A percentile compares a stretch with the other conserved stretches of the same genome.
These are phyloP conservation scores for Mylabris sibirica DNA, from an alignment of 2,888 invertebrate genomes.

Conservation along the genomic window DNA sequence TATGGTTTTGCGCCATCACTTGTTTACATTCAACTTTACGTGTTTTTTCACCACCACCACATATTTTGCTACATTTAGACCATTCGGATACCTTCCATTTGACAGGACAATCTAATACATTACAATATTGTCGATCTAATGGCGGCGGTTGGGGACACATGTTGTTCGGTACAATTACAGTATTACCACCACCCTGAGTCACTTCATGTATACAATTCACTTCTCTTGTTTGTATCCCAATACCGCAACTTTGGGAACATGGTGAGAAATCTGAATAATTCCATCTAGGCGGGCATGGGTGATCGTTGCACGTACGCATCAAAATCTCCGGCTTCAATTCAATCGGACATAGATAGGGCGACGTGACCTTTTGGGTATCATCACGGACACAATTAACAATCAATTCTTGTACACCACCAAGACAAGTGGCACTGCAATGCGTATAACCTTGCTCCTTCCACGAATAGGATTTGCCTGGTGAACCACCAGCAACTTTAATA, in stretches of 20 bases:
- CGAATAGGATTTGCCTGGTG: conserved; percentile 80
- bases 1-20: conserved; percentile 91
- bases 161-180: conserved; percentile 90
- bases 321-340: conserved; percentile 89
- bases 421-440: conserved; percentile 92
- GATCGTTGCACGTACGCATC: conserved; percentile 91
- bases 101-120: conserved; percentile 91
- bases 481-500: conserved; percentile 45
- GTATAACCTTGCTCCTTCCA: conserved; percentile 92
- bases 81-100: conserved; percentile 88
- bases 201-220: conserved; percentile 89
- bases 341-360: conserved; percentile 85
- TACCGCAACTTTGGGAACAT: conserved; percentile 93
- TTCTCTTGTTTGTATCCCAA: conserved; percentile 90
- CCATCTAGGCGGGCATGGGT: conserved; percentile 95
- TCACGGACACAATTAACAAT: conserved; percentile 89
- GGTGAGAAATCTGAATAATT: conserved; percentile 88
- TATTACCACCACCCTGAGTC: conserved; percentile 85
- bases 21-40: conserved; percentile 89
- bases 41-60: conserved; percentile 89
- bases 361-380: conserved; percentile 85
- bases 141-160: conserved; percentile 94
- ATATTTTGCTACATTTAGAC: conserved; percentile 92
- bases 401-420: conserved; percentile 87
- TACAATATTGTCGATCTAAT: conserved; percentile 88